Base-by-base conservation (phyloP, 2,888 invertebrate genomes). In the Theodoxus fluviatilis region DNA sequence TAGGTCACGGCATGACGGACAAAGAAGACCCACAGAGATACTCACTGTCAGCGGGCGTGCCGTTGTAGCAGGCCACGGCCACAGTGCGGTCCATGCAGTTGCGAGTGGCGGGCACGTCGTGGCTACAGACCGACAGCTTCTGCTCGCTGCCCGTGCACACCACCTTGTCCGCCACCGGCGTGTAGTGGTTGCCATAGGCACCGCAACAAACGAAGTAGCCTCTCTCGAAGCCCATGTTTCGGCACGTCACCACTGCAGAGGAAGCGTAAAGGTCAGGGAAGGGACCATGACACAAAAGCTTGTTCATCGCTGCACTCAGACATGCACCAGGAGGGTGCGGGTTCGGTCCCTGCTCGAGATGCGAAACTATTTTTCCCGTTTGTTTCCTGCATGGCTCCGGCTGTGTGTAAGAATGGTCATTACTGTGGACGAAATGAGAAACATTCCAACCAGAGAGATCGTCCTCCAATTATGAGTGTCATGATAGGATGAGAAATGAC, bases 131-230 rank as follows among this genome's bases (percentile, higher is more conserved):
- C 6, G 70, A 71, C 33, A 83, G 74, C 35, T 71, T 72, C 12
- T 61, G 70, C 72, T 83, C 81, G n/a, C 74, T 73, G n/a, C 80
- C 80, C 0, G 55, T 40, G 72, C 83, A 83, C 28, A 69, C 67
- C 2, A 79, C 70, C 31, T 76, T 76, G 57, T 76, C 77, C 71
- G 79, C 75, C 35, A 75, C 71, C 4, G 79, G 76, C 63, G 76
- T 76, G 43, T 73, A 71, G 49, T 78, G 78, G 67, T 78, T 76
- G 0, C 81, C 80, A 71, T 75, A 80, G 3, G 79, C 78, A 2
- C 76, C 75, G 75, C 80, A 80, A 49, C 81, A 81, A 22, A 80
- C 55, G 9, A 79, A 76, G n/a, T 78, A 65, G n/a, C 81, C 82
- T 64, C 69, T 73, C 15, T 79, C 71, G 68, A 74, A 81, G 0